Evolutionary conservation across 2,888 invertebrate species (phyloP), one percentile per base, ranked within the genome.

Genomic region (Lasioglossum oenotherae): DNA sequence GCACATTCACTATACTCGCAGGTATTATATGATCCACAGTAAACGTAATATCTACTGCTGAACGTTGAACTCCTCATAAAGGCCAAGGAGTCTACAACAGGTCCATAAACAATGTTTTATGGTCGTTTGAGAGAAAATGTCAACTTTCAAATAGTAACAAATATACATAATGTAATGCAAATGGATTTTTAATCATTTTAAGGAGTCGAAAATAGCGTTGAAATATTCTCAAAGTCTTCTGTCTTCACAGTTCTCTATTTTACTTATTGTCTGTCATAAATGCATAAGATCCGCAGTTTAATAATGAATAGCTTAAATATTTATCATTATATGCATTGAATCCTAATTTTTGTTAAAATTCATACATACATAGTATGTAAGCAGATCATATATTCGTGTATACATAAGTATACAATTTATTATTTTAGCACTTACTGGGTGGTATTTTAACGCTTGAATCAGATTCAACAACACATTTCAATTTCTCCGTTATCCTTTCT

Each of bases 41-140:
- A 94, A 23, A 90, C 89, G 53, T 93, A 94, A 80, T 94, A 94
- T 38, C 60, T 88, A 4, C 86, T 71, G 67, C 89, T 91, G n/a
- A 80, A 77, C 0, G 87, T 92, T 5, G 92, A 93, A 44, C 81
- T 46, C 2, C 93, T 89, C 91, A 94, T 93, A 93, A 94, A 94
- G 53, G 85, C 81, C 10, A 94, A 81, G 23, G 86, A 88, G 80
- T 94, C 94, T 94, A 46, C 8, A 72, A 75, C 53, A 60, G 78
- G 38, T 14, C 38, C 27, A 3, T 38, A n/a, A 75, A n/a, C 4
- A 19, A 53, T 64, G 53, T 72, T 19, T 74, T 12, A 73, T 78
- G 19, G 10, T 69, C 10, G 4, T 23, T 4, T 19, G 1, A 35
- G 38, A 69, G 10, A 38, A 35, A 10, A 67, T 67, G 3, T 35